These are phyloP conservation scores for Parnassius apollo DNA, from an alignment of 2,888 invertebrate genomes.

Conservation along the genomic window DNA sequence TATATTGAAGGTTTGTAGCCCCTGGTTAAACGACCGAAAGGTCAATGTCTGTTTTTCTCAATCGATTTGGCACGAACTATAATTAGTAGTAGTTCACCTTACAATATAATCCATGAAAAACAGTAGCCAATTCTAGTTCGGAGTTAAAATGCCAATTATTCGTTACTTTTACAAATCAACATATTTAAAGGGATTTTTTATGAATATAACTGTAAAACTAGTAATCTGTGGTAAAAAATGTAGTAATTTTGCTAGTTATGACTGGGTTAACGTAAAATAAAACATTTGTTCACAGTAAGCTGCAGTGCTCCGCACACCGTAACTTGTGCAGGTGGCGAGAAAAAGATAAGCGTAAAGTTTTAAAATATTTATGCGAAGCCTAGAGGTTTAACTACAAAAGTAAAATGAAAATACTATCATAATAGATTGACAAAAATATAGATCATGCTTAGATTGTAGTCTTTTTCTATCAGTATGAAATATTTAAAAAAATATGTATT, in stretches of 20 bases:
- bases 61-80: too few relatives aligned
- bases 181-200: too few relatives aligned
- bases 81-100: too few relatives aligned
- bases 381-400: background rate
- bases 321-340: slow-evolving; percentile 37
- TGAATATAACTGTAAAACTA: too few relatives aligned
- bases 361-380: slow-evolving; percentile 16
- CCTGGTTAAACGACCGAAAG: too few relatives aligned
- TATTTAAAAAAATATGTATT: too few relatives aligned
- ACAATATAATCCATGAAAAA: too few relatives aligned
- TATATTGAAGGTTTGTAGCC: too few relatives aligned
- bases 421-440: slow-evolving; percentile 1
- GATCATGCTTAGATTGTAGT: slow-evolving; percentile 6
- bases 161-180: too few relatives aligned
- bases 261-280: slow-evolving; percentile 40
- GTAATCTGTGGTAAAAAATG: background rate
- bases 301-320: slow-evolving; percentile 48
- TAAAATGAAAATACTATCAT: slow-evolving; percentile 4
- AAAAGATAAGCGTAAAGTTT: slow-evolving; percentile 35
- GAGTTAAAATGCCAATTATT: too few relatives aligned
- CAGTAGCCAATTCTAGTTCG: too few relatives aligned
- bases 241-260: background rate
- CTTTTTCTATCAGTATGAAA: background rate
- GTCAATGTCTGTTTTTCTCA: too few relatives aligned
- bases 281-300: slow-evolving; percentile 37